Evolutionary conservation across 2,797 vertebrate genomes (phyloP), one percentile per base, ranked within the genome.

Genomic region (Morus bassanus): DNA sequence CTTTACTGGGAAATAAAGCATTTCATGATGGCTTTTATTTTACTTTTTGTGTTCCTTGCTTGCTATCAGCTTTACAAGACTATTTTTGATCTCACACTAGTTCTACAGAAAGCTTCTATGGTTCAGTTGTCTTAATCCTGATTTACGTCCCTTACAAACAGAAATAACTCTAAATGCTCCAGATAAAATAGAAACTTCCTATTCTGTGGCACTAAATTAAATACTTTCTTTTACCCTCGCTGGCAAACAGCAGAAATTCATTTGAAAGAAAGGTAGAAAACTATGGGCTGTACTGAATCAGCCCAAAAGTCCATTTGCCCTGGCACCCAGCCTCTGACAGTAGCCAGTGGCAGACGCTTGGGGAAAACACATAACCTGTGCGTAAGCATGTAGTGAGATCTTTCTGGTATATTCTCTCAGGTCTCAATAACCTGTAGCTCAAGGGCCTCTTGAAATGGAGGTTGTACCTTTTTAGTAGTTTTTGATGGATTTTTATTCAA

Each of bases 1-100:
- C 69, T 72, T 84, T 72, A 69, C 63, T 50, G 63, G 67, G 73
- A 89, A 92, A 96, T 41, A 84, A 79, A 86, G 59, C n/a, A 27
- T 88, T 85, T 92, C 17, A 37, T 7, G 37, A 75, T n/a, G 61
- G 41, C 41, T 91, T 96, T 93, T 89, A 87, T 77, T 91, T 89
- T 41, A 69, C 37, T 94, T 90, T 64, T 45, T 89, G n/a, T 54
- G 70, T 74, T 64, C 35, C 64, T 91, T 35, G 64, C 17, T 68
- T 56, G n/a, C 21, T 6, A 80, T n/a, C 60, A 92, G 74, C 81
- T 89, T 94, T 88, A 88, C 37, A 59, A 88, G 86, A 50, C 41
- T 65, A 30, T 23, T 92, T 88, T 68, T 91, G 35, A 93, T 65
- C 82, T 88, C 75, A 63, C 18, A 18, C 9, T 85, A 51, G 57